Evolutionary conservation across 2,888 invertebrate genomes (phyloP).

Genomic region (Habroteleia sp.): DNA sequence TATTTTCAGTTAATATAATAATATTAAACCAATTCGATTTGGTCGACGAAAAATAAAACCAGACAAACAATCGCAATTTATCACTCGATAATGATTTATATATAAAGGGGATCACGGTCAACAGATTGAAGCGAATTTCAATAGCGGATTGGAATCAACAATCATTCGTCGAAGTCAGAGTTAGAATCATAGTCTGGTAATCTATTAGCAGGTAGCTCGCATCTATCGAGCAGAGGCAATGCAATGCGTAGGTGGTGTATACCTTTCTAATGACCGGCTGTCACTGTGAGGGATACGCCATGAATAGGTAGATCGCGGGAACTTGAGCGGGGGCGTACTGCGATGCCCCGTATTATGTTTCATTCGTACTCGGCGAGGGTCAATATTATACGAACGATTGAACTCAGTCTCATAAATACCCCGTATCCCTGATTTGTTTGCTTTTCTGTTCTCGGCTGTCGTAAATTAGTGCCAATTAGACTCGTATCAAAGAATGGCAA

Average conservation of each 20-base stretch:
- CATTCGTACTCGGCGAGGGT: slow-evolving; percentile 74
- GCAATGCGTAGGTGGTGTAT: slow-evolving; percentile 64
- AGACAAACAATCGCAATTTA: slow-evolving; percentile 20
- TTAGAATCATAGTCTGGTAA: slow-evolving; percentile 63
- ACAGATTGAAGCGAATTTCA: slow-evolving; percentile 53
- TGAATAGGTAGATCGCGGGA: slow-evolving; percentile 70
- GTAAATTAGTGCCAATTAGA: slow-evolving; percentile 79
- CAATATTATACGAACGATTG: slow-evolving; percentile 79
- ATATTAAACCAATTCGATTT: no score
- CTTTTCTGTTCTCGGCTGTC: slow-evolving; percentile 73
- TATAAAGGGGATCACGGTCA: slow-evolving; percentile 32
- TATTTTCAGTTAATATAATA: no score
- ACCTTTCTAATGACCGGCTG: slow-evolving; percentile 78
- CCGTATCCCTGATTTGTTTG: slow-evolving; percentile 76
- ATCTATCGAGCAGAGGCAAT: slow-evolving; percentile 26
- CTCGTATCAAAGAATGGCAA: slow-evolving; percentile 59
- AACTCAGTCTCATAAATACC: slow-evolving; percentile 67
- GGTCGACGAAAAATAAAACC: background rate
- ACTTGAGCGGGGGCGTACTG: slow-evolving; percentile 69
- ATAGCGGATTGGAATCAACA: slow-evolving; percentile 58
- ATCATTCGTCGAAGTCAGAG: slow-evolving; percentile 70
- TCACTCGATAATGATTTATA: slow-evolving; percentile 38
- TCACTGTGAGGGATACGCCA: slow-evolving; percentile 72
- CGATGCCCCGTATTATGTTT: slow-evolving; percentile 74
- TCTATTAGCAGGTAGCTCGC: slow-evolving; percentile 59